Evolutionary conservation across 2,797 vertebrate genomes (phyloP), one percentile per base, ranked within the genome.

Genomic region (Melanogrammus aeglefinus): DNA sequence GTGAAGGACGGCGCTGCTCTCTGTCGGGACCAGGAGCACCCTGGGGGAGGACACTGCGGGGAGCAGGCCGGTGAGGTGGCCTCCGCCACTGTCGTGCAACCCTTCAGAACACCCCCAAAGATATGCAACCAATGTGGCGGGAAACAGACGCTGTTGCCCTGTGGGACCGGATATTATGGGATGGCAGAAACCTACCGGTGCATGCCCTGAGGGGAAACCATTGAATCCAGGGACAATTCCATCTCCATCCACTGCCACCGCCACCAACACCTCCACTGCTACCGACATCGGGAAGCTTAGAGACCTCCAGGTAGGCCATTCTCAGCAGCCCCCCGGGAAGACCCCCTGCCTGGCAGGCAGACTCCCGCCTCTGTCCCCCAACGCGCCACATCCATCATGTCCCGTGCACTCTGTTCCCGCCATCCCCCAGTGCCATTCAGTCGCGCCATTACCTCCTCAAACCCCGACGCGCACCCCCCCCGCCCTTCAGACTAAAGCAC

Each of bases 101-200:
- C 87, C 82, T 84, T 87, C 1, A 73, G 81, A 71, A 41, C 79
- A 41, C 79, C 89, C 36, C 80, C 84, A 71, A 91, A 86, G 76
- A 91, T 93, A 84, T 94, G 92, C 87, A 90, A 85, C 79, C 83
- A 89, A 38, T 94, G 93, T 51, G 92, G 92, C 2, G 91, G 92
- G 47, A 92, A 84, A 74, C 92, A 91, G 82, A 81, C 81, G 73
- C 27, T 29, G 31, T 33, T 33, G 27, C 73, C 77, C 38, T 41
- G 82, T 6, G 76, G 41, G 63, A n/a, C 80, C 76, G 33, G 76
- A 71, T 35, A 63, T 80, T 80, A 10, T 12, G 16, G 82, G 35
- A 8, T 81, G 79, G 39, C 85, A 79, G 27, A 73, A 77, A 21
- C 73, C 76, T 3, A 3, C 72, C 39, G 66, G 81, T 1, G 33